Percentiles rank a stretch among this genome's conserved stretches.
phyloP scores from a whole-genome alignment of 64 coral and sea anemone genomes.

The Actinia equina region DNA sequence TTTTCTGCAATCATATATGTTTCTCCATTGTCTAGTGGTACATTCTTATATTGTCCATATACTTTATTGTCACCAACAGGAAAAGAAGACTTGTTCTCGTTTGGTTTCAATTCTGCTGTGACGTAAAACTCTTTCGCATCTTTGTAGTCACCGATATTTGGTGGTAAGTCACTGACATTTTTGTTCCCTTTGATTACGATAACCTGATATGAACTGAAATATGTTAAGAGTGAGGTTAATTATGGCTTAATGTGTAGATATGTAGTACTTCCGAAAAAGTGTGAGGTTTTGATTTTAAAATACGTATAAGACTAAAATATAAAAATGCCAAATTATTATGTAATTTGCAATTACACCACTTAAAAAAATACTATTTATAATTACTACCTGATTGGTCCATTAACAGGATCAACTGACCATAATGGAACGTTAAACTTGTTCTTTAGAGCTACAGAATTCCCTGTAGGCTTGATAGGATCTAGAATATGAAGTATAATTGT shows the following conservation, averaged over 20 bases:
- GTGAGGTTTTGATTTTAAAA: background rate
- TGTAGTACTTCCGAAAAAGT: too few species aligned
- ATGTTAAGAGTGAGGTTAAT: background rate
- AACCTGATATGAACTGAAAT: too few species aligned
- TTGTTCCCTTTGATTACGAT: too few species aligned
- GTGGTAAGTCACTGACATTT: too few species aligned
- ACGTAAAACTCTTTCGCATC: background rate
- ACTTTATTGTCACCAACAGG: slow-evolving; percentile 19
- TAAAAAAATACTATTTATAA: background rate
- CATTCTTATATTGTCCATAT: too few species aligned
- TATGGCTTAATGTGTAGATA: background rate
- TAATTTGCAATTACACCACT: too few species aligned
- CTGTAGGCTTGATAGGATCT: background rate
- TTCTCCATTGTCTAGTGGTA: background rate
- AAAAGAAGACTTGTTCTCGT: background rate
- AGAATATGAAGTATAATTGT: background rate
- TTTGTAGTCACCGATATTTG: background rate
- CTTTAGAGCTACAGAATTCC: background rate
- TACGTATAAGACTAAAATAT: too few species aligned
- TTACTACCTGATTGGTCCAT: background rate
- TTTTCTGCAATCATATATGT: slow-evolving; percentile 16
- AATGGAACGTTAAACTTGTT: background rate
- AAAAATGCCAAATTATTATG: too few species aligned
- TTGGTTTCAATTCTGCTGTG: background rate
- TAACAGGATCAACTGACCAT: background rate